Evolutionary conservation across 1,140 invertebrate species (phyloP).

Genomic region (Drosophila sulfurigaster): DNA sequence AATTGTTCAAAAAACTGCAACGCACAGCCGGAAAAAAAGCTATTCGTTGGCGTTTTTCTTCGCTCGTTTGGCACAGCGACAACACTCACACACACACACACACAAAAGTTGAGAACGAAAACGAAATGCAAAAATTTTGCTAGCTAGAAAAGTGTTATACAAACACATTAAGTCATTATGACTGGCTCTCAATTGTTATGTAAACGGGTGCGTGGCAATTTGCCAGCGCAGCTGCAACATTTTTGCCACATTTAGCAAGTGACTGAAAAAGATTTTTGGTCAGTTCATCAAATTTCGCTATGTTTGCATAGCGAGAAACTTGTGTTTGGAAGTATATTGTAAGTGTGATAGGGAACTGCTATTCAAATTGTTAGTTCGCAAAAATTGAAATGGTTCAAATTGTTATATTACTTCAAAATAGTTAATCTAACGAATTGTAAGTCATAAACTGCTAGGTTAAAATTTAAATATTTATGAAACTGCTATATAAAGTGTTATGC

Average conservation of each 20-base stretch:
- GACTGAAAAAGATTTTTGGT: too few relatives aligned
- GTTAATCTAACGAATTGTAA: too few relatives aligned
- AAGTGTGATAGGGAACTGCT: too few relatives aligned
- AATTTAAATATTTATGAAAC: too few relatives aligned
- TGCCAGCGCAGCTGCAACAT: background rate
- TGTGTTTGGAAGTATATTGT: too few relatives aligned
- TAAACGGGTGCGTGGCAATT: constrained; percentile 15
- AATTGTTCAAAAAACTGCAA: constrained; percentile 45
- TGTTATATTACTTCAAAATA: too few relatives aligned
- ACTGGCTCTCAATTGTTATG: constrained; percentile 10
- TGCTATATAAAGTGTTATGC: too few relatives aligned
- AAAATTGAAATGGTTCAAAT: too few relatives aligned
- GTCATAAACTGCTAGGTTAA: too few relatives aligned
- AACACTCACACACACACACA: background rate
- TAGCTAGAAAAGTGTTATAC: constrained; percentile 41
- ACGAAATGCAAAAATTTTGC: constrained; percentile 35
- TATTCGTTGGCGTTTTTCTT: constrained; percentile 9
- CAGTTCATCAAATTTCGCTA: background rate
- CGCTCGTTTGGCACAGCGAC: background rate
- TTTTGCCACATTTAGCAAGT: too few relatives aligned
- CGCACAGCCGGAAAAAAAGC: constrained; percentile 28
- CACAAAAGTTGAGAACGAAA: background rate
- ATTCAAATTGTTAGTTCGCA: too few relatives aligned
- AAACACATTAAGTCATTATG: constrained; percentile 42
- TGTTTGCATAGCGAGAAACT: too few relatives aligned